These are phyloP conservation scores for Sebastes goodei DNA, from an alignment of 2,797 vertebrate genomes.

Conservation along the genomic window DNA sequence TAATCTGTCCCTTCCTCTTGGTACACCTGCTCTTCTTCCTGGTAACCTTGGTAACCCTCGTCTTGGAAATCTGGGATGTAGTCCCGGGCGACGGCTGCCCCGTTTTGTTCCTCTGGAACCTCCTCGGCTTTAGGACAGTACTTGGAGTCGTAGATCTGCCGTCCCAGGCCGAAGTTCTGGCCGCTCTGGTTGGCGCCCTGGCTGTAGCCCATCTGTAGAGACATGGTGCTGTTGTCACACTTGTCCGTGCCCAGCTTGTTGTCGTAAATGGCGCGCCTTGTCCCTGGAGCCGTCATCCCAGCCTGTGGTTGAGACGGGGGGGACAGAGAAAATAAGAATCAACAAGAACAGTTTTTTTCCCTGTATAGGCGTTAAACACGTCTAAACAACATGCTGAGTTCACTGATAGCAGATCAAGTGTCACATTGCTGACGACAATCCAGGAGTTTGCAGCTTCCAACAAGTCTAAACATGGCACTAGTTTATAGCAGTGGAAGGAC, in stretches of 20 bases:
- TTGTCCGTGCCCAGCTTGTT: conserved; percentile 90
- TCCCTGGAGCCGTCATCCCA: conserved; percentile 95
- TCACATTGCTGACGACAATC: not conserved
- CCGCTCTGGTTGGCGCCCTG: conserved; percentile 93
- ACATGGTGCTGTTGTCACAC: conserved; percentile 95
- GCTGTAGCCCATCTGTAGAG: conserved; percentile 94
- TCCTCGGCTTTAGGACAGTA: conserved; percentile 88
- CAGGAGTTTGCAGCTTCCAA: not conserved
- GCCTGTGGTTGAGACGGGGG: conserved; percentile 74
- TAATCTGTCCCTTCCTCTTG: conserved; percentile 82
- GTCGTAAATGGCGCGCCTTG: conserved; percentile 93
- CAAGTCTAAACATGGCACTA: conserved; percentile 38
- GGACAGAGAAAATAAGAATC: not conserved
- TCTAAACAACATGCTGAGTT: not conserved
- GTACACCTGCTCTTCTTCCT: conserved; percentile 82
- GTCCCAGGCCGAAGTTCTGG: conserved; percentile 91
- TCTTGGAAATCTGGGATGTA: conserved; percentile 79
- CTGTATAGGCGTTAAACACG: not conserved
- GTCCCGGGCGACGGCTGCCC: conserved; percentile 57
- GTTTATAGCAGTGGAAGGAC: not conserved
- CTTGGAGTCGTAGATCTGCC: conserved; percentile 94
- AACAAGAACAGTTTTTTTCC: not conserved
- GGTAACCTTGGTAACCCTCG: conserved; percentile 83
- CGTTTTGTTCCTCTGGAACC: conserved; percentile 47
- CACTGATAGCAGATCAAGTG: not conserved